Conservation (phyloP, 1,140 invertebrate species). For the Drosophila arizonae region DNA sequence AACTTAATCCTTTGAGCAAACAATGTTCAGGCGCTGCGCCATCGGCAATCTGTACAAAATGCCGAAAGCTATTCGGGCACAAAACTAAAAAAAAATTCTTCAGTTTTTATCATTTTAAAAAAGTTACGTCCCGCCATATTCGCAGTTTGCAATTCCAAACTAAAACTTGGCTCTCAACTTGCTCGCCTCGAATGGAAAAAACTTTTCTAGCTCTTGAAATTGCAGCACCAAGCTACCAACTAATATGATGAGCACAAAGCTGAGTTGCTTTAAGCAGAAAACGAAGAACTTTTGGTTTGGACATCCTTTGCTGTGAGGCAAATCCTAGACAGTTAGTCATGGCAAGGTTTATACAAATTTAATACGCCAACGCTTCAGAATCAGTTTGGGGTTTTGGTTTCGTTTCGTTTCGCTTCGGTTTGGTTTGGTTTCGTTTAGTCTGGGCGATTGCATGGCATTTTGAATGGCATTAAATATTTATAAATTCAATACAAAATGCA, state of each 20-base stretch:
- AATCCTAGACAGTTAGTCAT: slow-evolving; percentile 62
- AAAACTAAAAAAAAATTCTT: too few relatives aligned
- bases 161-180: slow-evolving; percentile 20
- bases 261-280: slow-evolving; percentile 18
- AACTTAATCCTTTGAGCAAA: slow-evolving; percentile 60
- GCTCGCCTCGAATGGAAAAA: slow-evolving; percentile 19
- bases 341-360: slow-evolving; percentile 57
- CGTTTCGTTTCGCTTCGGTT: slow-evolving; percentile 15
- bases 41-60: slow-evolving; percentile 35
- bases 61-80: slow-evolving; percentile 10
- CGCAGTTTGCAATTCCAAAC: background rate
- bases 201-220: slow-evolving; percentile 50
- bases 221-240: slow-evolving; percentile 14
- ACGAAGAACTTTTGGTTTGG: slow-evolving; percentile 14
- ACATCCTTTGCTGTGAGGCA: slow-evolving; percentile 12
- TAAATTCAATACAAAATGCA: slow-evolving; percentile 82
- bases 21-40: slow-evolving; percentile 21
- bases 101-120: too few relatives aligned
- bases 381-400: slow-evolving; percentile 5
- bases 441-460: slow-evolving; percentile 76
- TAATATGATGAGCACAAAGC: background rate
- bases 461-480: slow-evolving; percentile 82
- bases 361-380: slow-evolving; percentile 55
- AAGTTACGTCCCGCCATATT: background rate
- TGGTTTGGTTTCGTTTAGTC: slow-evolving; percentile 8